Evolutionary conservation across 2,113 vertebrate species (phyloP).

Genomic region (Equus quagga): DNA sequence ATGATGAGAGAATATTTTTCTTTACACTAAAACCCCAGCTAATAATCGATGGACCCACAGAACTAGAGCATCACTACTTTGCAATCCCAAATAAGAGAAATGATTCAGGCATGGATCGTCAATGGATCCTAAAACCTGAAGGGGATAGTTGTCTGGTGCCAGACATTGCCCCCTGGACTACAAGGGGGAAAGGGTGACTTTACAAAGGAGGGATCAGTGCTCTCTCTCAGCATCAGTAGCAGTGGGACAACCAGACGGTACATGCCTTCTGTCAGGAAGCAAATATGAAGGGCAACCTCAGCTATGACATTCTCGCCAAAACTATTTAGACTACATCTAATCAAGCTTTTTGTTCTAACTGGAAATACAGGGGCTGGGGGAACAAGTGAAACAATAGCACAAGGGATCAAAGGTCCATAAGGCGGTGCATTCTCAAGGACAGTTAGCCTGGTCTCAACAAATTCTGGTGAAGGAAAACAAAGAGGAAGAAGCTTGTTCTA

Average conservation of each 20-base stretch:
- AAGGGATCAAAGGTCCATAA: not conserved
- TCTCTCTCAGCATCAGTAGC: not conserved
- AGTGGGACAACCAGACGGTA: too few species aligned
- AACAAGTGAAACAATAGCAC: not conserved
- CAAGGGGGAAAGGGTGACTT: not conserved
- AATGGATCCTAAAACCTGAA: not conserved
- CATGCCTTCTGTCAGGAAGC: not conserved
- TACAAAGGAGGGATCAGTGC: not conserved
- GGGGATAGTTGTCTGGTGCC: not conserved
- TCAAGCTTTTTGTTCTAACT: not conserved
- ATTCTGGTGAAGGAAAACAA: not conserved
- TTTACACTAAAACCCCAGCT: not conserved
- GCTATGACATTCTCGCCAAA: not conserved
- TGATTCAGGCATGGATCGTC: not conserved
- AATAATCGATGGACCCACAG: not conserved
- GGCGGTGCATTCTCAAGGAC: not conserved
- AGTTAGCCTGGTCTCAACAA: not conserved
- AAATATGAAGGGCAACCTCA: not conserved
- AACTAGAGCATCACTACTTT: conserved; percentile 22
- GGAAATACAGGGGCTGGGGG: not conserved
- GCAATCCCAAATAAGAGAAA: not conserved
- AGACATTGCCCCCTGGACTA: not conserved
- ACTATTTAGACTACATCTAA: not conserved
- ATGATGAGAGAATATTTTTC: not conserved
- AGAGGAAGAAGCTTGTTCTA: not conserved